Base-by-base conservation (phyloP, 2,888 invertebrate genomes). In the Sialis lutaria region DNA sequence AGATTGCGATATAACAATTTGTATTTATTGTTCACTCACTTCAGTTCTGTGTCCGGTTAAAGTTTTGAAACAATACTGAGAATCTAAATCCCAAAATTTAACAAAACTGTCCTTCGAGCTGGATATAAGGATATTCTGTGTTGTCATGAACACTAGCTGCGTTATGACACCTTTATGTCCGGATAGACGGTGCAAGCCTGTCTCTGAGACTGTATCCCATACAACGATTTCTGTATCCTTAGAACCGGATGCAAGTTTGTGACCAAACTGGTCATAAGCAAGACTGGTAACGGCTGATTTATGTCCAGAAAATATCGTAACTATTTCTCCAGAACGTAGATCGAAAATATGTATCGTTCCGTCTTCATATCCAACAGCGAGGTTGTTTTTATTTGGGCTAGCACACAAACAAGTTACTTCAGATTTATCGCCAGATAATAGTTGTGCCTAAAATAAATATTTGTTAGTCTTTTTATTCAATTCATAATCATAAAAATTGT, bases 51-150 rank as follows among this genome's bases (percentile, higher is more conserved):
- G 86, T 49, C 90, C 93, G 39, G 89, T 81, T 44, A 98, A 69
- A 4, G 97, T 97, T 64, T 88, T 89, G 59, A 97, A 97, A 63
- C 96, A 97, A 59, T 91, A 87, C 56, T 92, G 87, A 6, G 91
- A 91, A 54, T 88, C 84, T 53, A 97, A 70, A 64, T 97, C 91
- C 97, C 97, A 98, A 63, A 98, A 91, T 64, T 96, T 97, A 1
- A 98, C 77, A 62, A 87, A 87, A 6, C 87, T 86, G 62, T 98
- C 98, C 64, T 91, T 93, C 0, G 95, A 93, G 35, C 84, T 77
- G 55, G 87, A 84, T 6, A 91, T 71, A 6, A 90, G 63, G 52
- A 82, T 72, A 53, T 79, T 75, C 53, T 76, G 73, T 48, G 79
- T 69, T 48, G 75, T 73, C 62, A 88, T 73, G 57, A 89, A 89